Conservation (phyloP, 2,113 vertebrate genomes). For the Falcunculus frontatus region DNA sequence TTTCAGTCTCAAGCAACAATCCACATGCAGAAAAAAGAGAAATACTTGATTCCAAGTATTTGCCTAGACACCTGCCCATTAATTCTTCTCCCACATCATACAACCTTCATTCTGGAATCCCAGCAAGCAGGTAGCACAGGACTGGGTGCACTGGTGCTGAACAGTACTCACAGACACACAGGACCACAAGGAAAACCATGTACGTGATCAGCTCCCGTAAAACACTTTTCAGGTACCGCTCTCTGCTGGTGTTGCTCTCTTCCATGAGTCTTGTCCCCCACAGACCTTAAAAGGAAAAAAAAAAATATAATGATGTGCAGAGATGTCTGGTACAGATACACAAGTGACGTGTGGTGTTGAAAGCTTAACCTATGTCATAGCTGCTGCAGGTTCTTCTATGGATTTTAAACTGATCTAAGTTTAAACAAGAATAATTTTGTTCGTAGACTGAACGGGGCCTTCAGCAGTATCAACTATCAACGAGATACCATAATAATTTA, state of each 20-base stretch:
- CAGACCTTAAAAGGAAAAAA: conserved; percentile 77
- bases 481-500: not conserved
- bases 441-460: accelerated
- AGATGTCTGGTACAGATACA: not conserved
- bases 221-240: conserved; percentile 87
- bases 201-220: conserved; percentile 90
- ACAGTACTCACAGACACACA: conserved; percentile 87
- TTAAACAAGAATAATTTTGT: not conserved
- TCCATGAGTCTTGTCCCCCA: conserved; percentile 97
- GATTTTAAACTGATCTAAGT: not conserved
- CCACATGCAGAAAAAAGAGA: accelerated
- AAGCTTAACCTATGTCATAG: not conserved
- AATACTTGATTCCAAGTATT: not conserved
- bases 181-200: conserved; percentile 83
- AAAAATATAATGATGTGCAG: not conserved
- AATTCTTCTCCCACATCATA: not conserved
- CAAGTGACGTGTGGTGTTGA: not conserved
- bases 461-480: not conserved
- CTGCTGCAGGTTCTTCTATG: not conserved
- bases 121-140: not conserved
- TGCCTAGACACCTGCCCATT: not conserved
- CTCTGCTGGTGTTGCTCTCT: conserved; percentile 85
- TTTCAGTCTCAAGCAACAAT: not conserved
- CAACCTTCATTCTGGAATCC: not conserved
- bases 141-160: not conserved